Percentiles rank a stretch among this genome's conserved stretches.
phyloP scores from a whole-genome alignment of 2,797 vertebrate species.

The Spinus pinus region DNA sequence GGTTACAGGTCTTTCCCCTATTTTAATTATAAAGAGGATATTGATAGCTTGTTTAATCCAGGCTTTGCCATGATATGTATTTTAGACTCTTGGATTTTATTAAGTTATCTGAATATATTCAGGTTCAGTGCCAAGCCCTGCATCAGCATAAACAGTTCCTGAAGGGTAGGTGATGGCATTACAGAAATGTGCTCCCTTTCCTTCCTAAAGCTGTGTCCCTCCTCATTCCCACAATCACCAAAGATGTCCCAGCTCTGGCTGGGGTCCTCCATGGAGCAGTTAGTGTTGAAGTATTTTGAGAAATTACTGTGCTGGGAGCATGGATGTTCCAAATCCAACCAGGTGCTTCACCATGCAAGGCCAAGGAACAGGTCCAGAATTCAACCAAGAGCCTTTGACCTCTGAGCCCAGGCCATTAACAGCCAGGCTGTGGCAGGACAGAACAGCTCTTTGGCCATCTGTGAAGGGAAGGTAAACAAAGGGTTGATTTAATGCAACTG shows the following conservation, averaged over 20 bases:
- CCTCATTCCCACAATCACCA: not conserved
- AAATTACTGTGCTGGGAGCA: not conserved
- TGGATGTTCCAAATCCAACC: not conserved
- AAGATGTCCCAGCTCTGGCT: not conserved
- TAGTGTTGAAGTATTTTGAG: not conserved
- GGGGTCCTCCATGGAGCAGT: not conserved
- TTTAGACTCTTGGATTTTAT: not conserved
- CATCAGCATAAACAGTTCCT: rapidly evolving
- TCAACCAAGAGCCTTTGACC: not conserved
- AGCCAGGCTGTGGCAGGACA: not conserved
- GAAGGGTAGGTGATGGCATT: not conserved
- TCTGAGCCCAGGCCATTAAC: not conserved
- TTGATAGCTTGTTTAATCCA: not conserved
- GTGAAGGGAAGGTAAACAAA: not conserved
- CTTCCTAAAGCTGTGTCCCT: not conserved
- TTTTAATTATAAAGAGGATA: not conserved
- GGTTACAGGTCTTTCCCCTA: not conserved
- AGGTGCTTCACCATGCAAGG: not conserved
- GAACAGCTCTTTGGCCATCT: not conserved
- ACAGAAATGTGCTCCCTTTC: not conserved
- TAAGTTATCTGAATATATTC: not conserved
- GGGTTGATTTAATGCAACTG: not conserved
- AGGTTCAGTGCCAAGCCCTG: not conserved
- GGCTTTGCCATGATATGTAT: not conserved
- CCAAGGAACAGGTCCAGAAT: not conserved